A percentile compares a stretch with the other conserved stretches of the same genome.
Evolutionary conservation across 2,797 vertebrate species (phyloP).

Genomic region (Chloroceryle inda): DNA sequence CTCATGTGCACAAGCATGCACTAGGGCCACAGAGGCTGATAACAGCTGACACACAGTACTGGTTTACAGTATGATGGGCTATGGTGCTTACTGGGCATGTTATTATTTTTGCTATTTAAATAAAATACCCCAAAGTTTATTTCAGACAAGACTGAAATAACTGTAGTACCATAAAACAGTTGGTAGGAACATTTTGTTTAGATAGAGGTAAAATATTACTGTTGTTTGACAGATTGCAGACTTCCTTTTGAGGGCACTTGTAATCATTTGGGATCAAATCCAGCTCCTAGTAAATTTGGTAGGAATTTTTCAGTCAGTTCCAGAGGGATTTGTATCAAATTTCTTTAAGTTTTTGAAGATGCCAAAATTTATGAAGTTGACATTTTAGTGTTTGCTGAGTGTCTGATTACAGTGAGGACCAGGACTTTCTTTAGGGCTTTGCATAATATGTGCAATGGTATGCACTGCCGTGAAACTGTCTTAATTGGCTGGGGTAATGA

Average conservation of each 20-base stretch:
- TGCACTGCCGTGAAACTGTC: neutral
- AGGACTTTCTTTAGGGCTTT: neutral
- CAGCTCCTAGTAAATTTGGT: slow-evolving; percentile 1
- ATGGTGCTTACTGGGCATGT: neutral
- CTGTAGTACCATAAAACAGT: neutral
- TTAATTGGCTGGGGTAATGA: neutral
- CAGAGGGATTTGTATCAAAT: neutral
- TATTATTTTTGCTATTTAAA: neutral
- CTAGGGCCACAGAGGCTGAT: neutral
- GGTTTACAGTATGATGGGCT: neutral
- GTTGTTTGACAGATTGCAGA: neutral
- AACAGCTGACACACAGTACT: neutral
- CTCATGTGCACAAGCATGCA: neutral
- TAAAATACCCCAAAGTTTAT: neutral
- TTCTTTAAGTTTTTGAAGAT: neutral
- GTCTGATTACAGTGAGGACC: neutral
- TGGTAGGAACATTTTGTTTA: neutral
- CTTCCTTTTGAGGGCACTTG: slow-evolving; percentile 45
- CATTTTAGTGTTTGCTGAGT: neutral
- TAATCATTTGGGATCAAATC: slow-evolving; percentile 34
- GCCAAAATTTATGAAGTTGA: neutral
- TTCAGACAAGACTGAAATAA: neutral
- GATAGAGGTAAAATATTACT: neutral
- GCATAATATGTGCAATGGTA: neutral
- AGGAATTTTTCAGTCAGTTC: slow-evolving; percentile 5